These are phyloP conservation scores for Nesospiza acunhae DNA, from an alignment of 2,113 vertebrate species.

Conservation along the genomic window DNA sequence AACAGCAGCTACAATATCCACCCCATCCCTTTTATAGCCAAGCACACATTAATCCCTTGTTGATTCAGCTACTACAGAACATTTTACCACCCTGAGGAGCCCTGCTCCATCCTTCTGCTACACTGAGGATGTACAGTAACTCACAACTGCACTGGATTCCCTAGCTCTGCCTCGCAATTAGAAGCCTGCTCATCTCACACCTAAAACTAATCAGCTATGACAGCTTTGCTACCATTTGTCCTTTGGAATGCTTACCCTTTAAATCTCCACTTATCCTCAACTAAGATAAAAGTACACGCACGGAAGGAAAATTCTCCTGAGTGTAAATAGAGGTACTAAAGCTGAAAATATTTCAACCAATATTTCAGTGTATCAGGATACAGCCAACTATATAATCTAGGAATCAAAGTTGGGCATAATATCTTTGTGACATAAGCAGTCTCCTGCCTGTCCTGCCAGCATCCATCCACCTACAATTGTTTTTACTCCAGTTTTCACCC, in stretches of 20 bases:
- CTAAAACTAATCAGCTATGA: not conserved
- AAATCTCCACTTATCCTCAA: not conserved
- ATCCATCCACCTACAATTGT: not conserved
- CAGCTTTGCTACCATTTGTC: not conserved
- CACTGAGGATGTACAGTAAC: not conserved
- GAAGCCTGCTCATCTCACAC: not conserved
- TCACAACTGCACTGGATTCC: not conserved
- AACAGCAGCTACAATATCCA: not conserved
- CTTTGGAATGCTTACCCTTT: not conserved
- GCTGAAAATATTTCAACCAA: not conserved
- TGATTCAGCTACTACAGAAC: not conserved
- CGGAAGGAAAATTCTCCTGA: not conserved
- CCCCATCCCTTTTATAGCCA: not conserved
- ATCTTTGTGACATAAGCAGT: not conserved
- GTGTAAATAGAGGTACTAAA: not conserved
- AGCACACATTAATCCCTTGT: not conserved
- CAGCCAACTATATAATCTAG: not conserved
- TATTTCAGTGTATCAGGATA: not conserved
- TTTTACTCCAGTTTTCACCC: not conserved
- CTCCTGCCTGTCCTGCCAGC: not conserved
- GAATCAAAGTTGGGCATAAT: fast-evolving
- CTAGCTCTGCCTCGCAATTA: not conserved
- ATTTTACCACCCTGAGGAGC: not conserved
- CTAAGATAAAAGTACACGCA: not conserved
- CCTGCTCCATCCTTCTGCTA: not conserved